Percentiles rank a stretch among this genome's conserved stretches.
These are phyloP conservation scores for Botrylloides violaceus DNA, from an alignment of 23 tunicate genomes.

Conservation along the genomic window DNA sequence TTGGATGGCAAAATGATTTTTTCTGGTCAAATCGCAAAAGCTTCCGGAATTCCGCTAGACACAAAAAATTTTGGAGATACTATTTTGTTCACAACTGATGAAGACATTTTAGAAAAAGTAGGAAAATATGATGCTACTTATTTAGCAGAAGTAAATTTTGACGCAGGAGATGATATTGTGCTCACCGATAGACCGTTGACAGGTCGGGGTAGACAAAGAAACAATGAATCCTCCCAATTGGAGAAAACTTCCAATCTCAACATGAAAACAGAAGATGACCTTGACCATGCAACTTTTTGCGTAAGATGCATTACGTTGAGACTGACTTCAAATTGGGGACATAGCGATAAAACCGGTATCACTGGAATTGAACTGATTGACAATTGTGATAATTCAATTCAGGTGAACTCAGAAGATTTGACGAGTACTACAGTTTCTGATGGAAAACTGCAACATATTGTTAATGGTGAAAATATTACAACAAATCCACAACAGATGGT, in stretches of 20 bases:
- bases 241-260: background rate
- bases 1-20: conserved; percentile 56
- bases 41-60: conserved; percentile 37
- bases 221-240: background rate
- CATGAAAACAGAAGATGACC: background rate
- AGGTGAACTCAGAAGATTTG: background rate
- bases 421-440: background rate
- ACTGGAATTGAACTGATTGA: conserved; percentile 53
- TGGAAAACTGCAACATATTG: background rate
- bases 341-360: conserved; percentile 28
- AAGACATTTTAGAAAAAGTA: conserved; percentile 60
- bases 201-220: background rate
- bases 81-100: conserved; percentile 81
- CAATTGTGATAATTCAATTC: conserved; percentile 18
- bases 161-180: background rate
- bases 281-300: conserved; percentile 10
- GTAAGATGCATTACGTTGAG: conserved; percentile 24
- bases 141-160: background rate
- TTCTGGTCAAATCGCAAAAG: conserved; percentile 63
- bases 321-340: conserved; percentile 54
- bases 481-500: conserved; percentile 35
- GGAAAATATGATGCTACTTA: conserved; percentile 56
- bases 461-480: conserved; percentile 44
- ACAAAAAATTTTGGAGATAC: conserved; percentile 58
- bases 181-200: conserved; percentile 19